Base-by-base conservation (phyloP, 2,797 vertebrate genomes). In the Setipinna tenuifilis region DNA sequence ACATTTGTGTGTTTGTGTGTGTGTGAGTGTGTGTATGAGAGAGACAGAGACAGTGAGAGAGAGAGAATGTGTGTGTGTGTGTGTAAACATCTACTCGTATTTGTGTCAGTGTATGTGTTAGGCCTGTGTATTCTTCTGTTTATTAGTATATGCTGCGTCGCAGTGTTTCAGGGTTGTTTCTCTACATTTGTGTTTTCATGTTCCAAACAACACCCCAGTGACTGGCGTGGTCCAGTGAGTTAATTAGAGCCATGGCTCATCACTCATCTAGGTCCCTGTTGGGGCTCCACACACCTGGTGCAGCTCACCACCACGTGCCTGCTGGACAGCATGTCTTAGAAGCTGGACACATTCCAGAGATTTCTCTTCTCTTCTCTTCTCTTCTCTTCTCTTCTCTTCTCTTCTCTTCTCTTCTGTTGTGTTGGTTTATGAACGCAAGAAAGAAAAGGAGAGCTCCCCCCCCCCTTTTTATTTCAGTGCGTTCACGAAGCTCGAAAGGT, bases 231-330 rank as follows among this genome's bases (percentile, higher is more conserved):
- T 94, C 91, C 91, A 90, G 54, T 92, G 93, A 90, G 87, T 90
- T 94, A 90, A 95, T 93, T 87, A 90, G 90, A 90, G 91, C 90
- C 83, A 92, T 90, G 93, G 93, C 91, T 93, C 92, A 92, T 88
- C 89, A 92, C 90, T 90, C 93, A 90, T 89, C 87, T 89, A 75
- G 50, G 87, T 92, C 91, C 91, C 91, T 86, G 89, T 90, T 92
- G 91, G 83, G 83, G 87, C 90, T 86, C 80, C 87, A 88, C 92
- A 93, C 95, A 95, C 94, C 94, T 95, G 94, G 92, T 93, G 90
- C 93, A 88, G 78, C 87, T 91, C 88, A 61, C 84, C n/a, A n/a
- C n/a, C n/a, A n/a, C n/a, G n/a, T 58, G 6, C 31, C 17, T 17
- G 6, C 35, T 78, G 35, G 68, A 44, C 31, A 78, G 71, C 31